Evolutionary conservation across 2,113 vertebrate genomes (phyloP).

Genomic region (Sturnus vulgaris): DNA sequence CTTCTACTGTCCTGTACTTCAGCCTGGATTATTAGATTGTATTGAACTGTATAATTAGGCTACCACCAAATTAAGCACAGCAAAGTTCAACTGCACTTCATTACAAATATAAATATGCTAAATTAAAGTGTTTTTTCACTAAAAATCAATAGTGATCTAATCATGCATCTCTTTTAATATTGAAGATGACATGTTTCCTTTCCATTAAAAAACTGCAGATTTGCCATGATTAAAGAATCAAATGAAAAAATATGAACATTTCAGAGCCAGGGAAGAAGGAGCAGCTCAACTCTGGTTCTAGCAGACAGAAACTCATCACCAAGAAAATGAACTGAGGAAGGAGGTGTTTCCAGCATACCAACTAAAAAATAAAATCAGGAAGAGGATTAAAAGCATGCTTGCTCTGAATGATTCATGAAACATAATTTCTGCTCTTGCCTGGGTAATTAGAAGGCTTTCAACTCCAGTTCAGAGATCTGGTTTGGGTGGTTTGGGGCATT

Average conservation of each 20-base stretch:
- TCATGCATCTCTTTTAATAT: not conserved
- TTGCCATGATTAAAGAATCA: conserved; percentile 19
- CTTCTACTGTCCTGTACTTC: not conserved
- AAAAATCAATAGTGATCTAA: conserved; percentile 29
- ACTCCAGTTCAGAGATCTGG: not conserved
- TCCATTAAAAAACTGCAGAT: conserved; percentile 7
- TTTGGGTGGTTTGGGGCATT: not conserved
- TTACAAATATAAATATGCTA: conserved; percentile 25
- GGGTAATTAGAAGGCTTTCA: conserved; percentile 38
- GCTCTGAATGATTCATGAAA: conserved; percentile 61
- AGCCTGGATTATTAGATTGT: not conserved
- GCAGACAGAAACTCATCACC: not conserved
- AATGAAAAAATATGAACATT: not conserved
- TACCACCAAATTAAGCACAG: conserved; percentile 21
- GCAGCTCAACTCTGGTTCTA: not conserved
- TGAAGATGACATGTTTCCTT: not conserved
- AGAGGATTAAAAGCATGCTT: conserved; percentile 29
- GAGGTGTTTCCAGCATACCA: conserved; percentile 25
- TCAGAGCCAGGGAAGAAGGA: not conserved
- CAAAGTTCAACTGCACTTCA: conserved; percentile 11
- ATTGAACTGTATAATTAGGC: conserved; percentile 21
- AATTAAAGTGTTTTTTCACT: conserved; percentile 19
- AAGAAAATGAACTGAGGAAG: conserved; percentile 13
- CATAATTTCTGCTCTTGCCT: conserved; percentile 4
- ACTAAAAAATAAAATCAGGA: conserved; percentile 37